Evolutionary conservation across 2,797 vertebrate species (phyloP).

Genomic region (Carduelis carduelis): DNA sequence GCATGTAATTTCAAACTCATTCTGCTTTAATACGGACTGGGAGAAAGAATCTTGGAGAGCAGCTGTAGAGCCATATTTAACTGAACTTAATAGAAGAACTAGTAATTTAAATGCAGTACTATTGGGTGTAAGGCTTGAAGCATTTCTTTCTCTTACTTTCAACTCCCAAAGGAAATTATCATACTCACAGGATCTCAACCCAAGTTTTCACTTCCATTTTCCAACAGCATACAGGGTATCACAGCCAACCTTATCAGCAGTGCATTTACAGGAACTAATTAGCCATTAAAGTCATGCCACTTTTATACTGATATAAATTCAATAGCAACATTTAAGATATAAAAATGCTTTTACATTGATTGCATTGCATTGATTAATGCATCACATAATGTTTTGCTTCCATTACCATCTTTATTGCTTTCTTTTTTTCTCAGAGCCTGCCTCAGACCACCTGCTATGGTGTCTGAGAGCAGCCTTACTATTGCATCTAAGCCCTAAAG

Average conservation of each 20-base stretch:
- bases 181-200: background rate
- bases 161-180: background rate
- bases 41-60: background rate
- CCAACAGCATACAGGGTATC: background rate
- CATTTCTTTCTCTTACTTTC: background rate
- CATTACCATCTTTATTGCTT: background rate
- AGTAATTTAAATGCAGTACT: background rate
- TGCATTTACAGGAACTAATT: conserved; percentile 21
- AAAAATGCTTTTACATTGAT: conserved; percentile 12
- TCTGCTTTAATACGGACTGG: background rate
- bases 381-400: background rate
- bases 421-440: background rate
- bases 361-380: background rate
- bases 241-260: background rate
- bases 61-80: background rate
- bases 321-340: background rate
- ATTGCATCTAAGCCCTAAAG: background rate
- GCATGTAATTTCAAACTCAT: background rate
- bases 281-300: background rate
- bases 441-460: background rate
- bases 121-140: background rate
- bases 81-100: background rate
- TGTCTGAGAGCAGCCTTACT: background rate
- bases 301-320: background rate
- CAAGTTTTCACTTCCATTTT: background rate